A percentile compares a stretch with the other conserved stretches of the same genome.
Conservation (phyloP, 2,797 vertebrate species). For the Myotis planiceps region DNA sequence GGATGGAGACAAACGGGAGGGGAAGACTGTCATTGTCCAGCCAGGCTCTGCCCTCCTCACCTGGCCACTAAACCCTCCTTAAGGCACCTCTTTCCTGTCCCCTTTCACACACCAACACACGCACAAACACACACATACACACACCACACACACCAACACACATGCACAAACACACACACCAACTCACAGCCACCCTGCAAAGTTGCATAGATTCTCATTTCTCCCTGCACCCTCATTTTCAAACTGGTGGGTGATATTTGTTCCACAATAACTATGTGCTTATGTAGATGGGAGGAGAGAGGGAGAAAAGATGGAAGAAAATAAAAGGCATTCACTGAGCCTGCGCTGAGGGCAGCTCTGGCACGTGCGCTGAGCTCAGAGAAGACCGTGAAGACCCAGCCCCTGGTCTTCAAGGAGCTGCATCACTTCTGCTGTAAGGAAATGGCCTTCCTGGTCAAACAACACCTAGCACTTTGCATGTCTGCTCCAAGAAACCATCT, state of each 20-base stretch:
- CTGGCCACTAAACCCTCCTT: background rate
- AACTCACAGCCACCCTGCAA: background rate
- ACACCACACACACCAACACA: background rate
- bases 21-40: background rate
- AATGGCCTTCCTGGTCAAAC: background rate
- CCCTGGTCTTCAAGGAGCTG: background rate
- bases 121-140: too few species aligned
- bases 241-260: background rate
- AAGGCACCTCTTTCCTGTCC: background rate
- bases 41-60: background rate
- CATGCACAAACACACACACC: too few species aligned
- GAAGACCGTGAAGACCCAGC: background rate
- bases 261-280: background rate
- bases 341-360: background rate
- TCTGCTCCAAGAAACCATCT: background rate
- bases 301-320: background rate
- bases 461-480: background rate
- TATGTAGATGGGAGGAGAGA: background rate
- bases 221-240: constrained; percentile 15
- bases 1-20: background rate
- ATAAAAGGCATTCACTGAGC: background rate
- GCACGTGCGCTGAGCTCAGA: background rate
- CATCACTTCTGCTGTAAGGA: accelerated
- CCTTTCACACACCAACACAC: background rate
- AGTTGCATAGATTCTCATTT: background rate